A percentile compares a stretch with the other conserved stretches of the same genome.
Evolutionary conservation across 2,113 vertebrate genomes (phyloP).

Genomic region (Hemiprocne comata): DNA sequence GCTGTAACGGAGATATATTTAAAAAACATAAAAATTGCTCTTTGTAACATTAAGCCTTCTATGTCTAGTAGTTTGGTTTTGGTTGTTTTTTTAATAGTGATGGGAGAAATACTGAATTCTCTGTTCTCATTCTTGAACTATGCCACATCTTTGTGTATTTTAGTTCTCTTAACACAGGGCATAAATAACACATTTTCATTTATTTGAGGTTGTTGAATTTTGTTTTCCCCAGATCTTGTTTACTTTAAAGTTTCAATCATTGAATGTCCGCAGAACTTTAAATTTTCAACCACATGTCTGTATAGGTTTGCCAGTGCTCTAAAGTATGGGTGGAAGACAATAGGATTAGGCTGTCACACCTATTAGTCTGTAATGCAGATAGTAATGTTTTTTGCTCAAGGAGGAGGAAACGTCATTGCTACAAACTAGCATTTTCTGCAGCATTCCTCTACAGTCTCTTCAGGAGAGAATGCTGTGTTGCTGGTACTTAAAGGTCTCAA

Average conservation of each 20-base stretch:
- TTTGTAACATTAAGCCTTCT: not conserved
- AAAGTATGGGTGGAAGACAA: not conserved
- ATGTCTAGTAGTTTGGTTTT: not conserved
- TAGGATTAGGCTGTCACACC: not conserved
- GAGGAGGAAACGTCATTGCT: not conserved
- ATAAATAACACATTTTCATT: not conserved
- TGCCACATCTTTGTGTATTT: not conserved
- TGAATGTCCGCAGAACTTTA: not conserved
- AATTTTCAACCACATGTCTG: not conserved
- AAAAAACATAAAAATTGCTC: not conserved
- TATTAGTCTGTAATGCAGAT: not conserved
- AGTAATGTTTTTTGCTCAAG: not conserved
- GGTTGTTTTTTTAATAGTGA: not conserved
- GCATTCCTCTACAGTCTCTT: not conserved
- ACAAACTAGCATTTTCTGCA: not conserved
- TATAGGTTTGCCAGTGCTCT: not conserved
- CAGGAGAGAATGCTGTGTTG: not conserved
- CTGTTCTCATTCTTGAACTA: not conserved
- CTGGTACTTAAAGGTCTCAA: not conserved
- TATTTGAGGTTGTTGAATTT: not conserved
- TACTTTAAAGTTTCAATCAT: not conserved
- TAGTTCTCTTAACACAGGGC: not conserved
- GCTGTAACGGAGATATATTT: not conserved
- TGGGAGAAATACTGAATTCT: not conserved
- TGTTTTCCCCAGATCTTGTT: not conserved